Evolutionary conservation across 2,888 invertebrate genomes (phyloP), one percentile per base, ranked within the genome.

Genomic region (Drosophila helvetica): DNA sequence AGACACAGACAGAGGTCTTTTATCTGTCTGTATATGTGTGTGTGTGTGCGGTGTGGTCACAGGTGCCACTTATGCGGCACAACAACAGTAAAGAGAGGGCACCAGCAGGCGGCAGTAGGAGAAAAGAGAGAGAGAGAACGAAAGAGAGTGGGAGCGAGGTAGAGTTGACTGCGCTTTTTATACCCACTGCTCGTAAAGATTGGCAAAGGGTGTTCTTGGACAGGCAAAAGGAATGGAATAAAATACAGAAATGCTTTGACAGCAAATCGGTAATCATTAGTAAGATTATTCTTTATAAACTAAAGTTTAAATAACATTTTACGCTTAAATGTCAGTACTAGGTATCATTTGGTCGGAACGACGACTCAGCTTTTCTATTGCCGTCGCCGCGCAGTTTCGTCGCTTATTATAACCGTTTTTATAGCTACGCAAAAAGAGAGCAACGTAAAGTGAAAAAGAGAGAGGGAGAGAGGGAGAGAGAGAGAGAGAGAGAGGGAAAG

Each of bases 11-110:
- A 38, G 38, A 38, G 38, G 15, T 19, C 65, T 56, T 56, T 47
- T 22, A 22, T 57, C 46, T 63, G 42, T 52, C 18, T 55, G 46
- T 66, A 12, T 54, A 48, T 60, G 42, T 55, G 54, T 46, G 55
- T 66, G 59, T 63, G 74, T 69, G 55, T 57, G 64, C 42, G 45
- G 66, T 74, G 75, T 78, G 87, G 85, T 87, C 85, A 77, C 85
- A 85, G 85, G 85, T 85, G 85, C 83, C 88, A 85, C 86, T 85
- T 85, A 83, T 83, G 83, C 81, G 84, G 74, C 63, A 58, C 47
- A 63, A 57, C 75, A 76, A 70, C 61, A 69, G 52, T 60, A 65
- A 53, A 66, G 50, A 19, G 18, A 51, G 51, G 19, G 22, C 4
- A 15, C 7, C 30, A 19, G 19, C 15, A 42, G 51, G 18, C 45